Conservation (phyloP, 2,797 vertebrate genomes). For the Oryzias dopingdopingensis region DNA sequence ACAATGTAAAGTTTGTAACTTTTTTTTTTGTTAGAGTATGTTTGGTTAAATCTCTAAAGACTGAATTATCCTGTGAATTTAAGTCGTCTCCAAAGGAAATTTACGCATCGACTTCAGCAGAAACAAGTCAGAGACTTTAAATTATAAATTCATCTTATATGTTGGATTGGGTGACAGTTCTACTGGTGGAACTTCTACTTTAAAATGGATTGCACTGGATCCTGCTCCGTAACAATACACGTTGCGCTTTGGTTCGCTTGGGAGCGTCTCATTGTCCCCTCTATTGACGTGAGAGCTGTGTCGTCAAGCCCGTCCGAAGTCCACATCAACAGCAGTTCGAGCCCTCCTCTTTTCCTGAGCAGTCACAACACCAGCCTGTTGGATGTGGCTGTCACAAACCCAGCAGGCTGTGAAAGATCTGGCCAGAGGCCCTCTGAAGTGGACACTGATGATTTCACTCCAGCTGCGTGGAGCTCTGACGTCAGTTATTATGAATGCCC, state of each 20-base stretch:
- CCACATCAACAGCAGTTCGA: conserved; percentile 27
- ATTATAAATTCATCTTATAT: neutral
- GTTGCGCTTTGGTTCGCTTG: conserved; percentile 1
- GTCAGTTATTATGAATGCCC: conserved; percentile 2
- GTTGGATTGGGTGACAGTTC: neutral
- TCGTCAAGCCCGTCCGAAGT: conserved; percentile 42
- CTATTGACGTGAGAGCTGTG: conserved; percentile 9
- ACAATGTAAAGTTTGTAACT: neutral
- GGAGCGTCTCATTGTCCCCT: neutral
- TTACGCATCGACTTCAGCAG: neutral
- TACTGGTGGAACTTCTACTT: neutral
- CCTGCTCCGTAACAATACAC: neutral
- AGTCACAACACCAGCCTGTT: conserved; percentile 15
- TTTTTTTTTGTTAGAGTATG: neutral
- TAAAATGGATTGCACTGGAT: neutral
- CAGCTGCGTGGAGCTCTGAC: neutral
- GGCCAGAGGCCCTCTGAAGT: conserved; percentile 1
- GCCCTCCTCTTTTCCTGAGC: conserved; percentile 15
- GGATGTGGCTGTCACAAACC: conserved; percentile 30
- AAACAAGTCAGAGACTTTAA: neutral
- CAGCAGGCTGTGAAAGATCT: conserved; percentile 9
- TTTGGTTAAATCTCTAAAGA: neutral
- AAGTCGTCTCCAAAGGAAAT: neutral
- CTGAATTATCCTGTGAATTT: neutral
- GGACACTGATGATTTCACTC: neutral